Percentiles rank a stretch among this genome's conserved stretches.
phyloP scores from a whole-genome alignment of 2,888 invertebrate species.

The Octodonta nipae region DNA sequence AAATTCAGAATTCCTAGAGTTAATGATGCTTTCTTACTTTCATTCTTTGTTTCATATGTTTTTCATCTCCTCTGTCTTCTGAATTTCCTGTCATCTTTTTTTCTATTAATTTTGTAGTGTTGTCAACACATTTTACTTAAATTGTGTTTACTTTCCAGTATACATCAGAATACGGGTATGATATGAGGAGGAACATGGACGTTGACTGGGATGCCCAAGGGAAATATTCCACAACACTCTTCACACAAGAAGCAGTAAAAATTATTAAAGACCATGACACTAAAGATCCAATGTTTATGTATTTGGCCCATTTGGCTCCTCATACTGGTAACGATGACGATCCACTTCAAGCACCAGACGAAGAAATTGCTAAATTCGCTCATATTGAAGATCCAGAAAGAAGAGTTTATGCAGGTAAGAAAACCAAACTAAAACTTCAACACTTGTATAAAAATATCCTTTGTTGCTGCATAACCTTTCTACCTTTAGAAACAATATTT shows the following conservation, averaged over 20 bases:
- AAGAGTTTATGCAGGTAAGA: slow-evolving; percentile 53
- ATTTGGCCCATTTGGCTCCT: slow-evolving; percentile 54
- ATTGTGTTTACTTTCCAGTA: no score
- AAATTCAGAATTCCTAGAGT: no score
- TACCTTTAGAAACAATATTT: not conserved
- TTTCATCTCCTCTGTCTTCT: no score
- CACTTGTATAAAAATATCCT: not conserved
- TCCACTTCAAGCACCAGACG: slow-evolving; percentile 59
- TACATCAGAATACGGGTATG: slow-evolving; percentile 39
- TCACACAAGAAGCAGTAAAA: slow-evolving; percentile 50
- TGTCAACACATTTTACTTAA: no score
- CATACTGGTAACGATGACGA: slow-evolving; percentile 51
- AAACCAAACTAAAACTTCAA: not conserved
- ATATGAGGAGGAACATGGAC: slow-evolving; percentile 47
- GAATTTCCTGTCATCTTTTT: no score
- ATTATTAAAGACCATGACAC: slow-evolving; percentile 43
- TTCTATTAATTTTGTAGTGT: no score
- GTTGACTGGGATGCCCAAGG: slow-evolving; percentile 42
- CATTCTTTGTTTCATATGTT: no score
- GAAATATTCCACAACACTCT: slow-evolving; percentile 52
- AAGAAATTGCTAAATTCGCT: slow-evolving; percentile 52
- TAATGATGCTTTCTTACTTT: no score
- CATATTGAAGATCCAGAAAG: slow-evolving; percentile 54
- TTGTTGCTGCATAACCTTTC: not conserved
- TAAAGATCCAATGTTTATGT: slow-evolving; percentile 49